These are phyloP conservation scores for Slavum lentiscoides DNA, from an alignment of 2,888 invertebrate genomes.

Conservation along the genomic window DNA sequence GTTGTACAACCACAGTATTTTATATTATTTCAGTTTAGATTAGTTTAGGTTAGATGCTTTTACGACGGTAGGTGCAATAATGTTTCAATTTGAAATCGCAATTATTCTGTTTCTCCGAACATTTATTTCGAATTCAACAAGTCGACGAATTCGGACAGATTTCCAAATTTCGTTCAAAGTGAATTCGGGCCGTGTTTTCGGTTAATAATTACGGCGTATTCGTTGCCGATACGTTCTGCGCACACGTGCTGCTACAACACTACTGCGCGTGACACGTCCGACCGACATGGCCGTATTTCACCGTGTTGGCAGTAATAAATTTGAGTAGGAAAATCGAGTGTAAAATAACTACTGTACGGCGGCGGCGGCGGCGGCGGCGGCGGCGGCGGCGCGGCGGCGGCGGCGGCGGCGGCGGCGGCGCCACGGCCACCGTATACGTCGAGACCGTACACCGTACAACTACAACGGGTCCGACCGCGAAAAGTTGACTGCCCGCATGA, in stretches of 20 bases:
- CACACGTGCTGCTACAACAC: background rate
- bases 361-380: background rate
- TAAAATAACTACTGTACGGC: background rate
- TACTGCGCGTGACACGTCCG: background rate
- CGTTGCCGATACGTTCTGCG: background rate
- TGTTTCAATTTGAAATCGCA: no score
- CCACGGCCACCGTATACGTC: no score
- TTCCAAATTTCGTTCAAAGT: no score
- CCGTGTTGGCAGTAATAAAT: conserved; percentile 16
- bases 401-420: background rate
- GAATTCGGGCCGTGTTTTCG: background rate
- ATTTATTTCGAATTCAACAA: no score
- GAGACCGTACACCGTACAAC: background rate
- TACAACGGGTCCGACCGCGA: background rate
- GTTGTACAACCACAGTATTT: no score
- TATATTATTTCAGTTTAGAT: no score
- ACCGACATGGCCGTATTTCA: conserved; percentile 24
- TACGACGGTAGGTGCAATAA: no score
- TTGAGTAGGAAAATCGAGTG: background rate
- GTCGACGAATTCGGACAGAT: no score
- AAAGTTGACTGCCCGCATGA: conserved; percentile 19
- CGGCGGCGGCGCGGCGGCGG: background rate
- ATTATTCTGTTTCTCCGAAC: no score
- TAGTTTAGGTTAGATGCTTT: no score
- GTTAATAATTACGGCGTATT: background rate